Base-by-base conservation (phyloP, 2,113 vertebrate genomes). In the Neolamprologus devosi region DNA sequence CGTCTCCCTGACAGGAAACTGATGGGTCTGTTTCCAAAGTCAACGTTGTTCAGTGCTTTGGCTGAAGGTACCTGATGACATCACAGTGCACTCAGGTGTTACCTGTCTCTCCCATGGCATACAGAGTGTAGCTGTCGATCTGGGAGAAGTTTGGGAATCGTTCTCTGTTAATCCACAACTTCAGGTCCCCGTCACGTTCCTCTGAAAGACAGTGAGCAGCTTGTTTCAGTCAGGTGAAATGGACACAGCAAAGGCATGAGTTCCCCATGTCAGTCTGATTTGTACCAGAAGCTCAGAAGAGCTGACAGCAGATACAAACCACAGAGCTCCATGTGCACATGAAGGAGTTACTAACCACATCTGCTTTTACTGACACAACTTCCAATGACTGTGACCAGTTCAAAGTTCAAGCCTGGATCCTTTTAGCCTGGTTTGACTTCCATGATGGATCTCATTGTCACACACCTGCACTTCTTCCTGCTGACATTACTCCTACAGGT, bases 31-130 rank as follows among this genome's bases (percentile, higher is more conserved):
- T 70, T 68, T 68, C 33, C 63, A 68, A 70, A 42, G 12, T 23
- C 33, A 37, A 37, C 13, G n/a, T 13, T 73, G 40, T 26, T 53
- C 19, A 11, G 16, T 60, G 11, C 68, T 80, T 26, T 11, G 73
- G 19, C 21, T 87, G 30, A 42, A 65, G 9, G 45, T 28, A 49
- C 70, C 23, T 17, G 45, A 54, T 60, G 51, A 51, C 14, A 51
- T 85, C 37, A 70, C 4, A 4, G 11, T 13, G 14, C 16, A 5
- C 10, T 42, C 13, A 80, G 86, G 60, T 23, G 21, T 80, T 89
- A 99, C 98, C 98, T 92, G 97, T 97, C 63, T 99, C 98, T 90
- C 98, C 98, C 92, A 99, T 98, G 86, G 97, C 96, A 87, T 99
- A 99, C 4, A 99, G 91, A 0, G 96, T 97, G 93, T 97, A 99